Evolutionary conservation across 37 sponge, comb jelly and placozoan species (phyloP).

Genomic region (Eunapius fragilis): DNA sequence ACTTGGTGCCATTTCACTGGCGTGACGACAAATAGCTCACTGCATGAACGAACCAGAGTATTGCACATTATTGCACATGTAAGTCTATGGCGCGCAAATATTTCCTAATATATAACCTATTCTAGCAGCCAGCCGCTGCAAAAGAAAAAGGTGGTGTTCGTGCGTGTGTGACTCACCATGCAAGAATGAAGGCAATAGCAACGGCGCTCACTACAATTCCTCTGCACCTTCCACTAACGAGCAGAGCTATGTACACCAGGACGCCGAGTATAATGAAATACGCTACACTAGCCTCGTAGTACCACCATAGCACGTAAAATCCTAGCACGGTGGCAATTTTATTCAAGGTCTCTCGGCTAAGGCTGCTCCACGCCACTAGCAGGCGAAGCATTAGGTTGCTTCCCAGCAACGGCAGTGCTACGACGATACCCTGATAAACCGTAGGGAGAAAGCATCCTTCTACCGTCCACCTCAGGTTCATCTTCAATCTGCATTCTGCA

Average conservation of each 20-base stretch:
- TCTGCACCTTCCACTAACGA: neutral
- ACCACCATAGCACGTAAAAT: conserved; percentile 45
- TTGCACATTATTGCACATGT: too few species aligned
- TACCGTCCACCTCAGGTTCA: conserved; percentile 25
- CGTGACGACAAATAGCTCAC: conserved; percentile 54
- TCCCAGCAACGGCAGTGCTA: conserved; percentile 18
- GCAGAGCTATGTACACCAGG: conserved; percentile 43
- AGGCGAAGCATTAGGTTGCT: conserved; percentile 24
- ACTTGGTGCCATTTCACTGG: conserved; percentile 72
- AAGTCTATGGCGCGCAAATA: neutral
- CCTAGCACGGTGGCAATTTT: conserved; percentile 34
- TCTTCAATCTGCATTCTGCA: neutral
- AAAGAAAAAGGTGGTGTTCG: neutral
- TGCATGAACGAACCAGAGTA: conserved; percentile 12
- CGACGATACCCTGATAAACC: conserved; percentile 20
- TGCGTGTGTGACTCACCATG: conserved; percentile 31
- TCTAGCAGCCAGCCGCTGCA: neutral
- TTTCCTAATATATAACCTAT: neutral
- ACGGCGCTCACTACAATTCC: conserved; percentile 28
- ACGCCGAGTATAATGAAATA: conserved; percentile 55
- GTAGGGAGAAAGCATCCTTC: conserved; percentile 23
- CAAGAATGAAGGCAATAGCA: conserved; percentile 32
- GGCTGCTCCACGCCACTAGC: conserved; percentile 7
- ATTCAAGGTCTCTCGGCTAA: conserved; percentile 8
- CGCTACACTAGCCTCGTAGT: conserved; percentile 36